phyloP scores from a whole-genome alignment of 2,797 vertebrate genomes.

The Halcyon badia region DNA sequence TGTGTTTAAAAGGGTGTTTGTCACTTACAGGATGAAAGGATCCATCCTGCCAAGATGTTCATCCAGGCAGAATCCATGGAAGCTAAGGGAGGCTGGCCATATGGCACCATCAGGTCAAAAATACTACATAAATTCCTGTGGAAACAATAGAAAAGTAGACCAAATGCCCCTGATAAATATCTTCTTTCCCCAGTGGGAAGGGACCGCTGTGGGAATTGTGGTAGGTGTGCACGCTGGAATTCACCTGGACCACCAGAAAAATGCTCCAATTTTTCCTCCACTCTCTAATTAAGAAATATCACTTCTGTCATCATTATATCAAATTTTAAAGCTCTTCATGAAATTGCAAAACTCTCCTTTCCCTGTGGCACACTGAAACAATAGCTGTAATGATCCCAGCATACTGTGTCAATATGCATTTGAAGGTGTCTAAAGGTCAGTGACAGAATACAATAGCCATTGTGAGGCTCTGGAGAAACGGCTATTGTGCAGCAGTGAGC shows the following conservation, averaged over 20 bases:
- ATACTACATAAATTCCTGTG: background rate
- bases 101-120: conserved; percentile 25
- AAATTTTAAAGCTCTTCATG: background rate
- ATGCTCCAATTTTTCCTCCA: background rate
- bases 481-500: conserved; percentile 45
- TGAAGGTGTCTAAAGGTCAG: conserved; percentile 52
- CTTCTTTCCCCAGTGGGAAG: background rate
- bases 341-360: background rate
- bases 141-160: background rate
- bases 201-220: background rate
- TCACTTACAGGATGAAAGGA: background rate
- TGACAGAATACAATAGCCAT: conserved; percentile 26
- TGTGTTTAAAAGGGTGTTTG: background rate
- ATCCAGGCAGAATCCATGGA: conserved; percentile 18
- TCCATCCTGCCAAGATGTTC: conserved; percentile 7
- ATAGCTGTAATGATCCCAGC: conserved; percentile 29
- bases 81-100: background rate
- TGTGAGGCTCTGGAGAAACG: background rate
- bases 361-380: background rate
- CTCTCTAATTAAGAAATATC: conserved; percentile 13
- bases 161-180: background rate
- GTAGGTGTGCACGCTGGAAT: background rate
- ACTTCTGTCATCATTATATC: background rate
- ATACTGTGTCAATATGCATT: conserved; percentile 52
- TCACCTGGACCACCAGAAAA: background rate